Evolutionary conservation across 1,140 invertebrate genomes (phyloP), one percentile per base, ranked within the genome.

Genomic region (Drosophila asahinai): DNA sequence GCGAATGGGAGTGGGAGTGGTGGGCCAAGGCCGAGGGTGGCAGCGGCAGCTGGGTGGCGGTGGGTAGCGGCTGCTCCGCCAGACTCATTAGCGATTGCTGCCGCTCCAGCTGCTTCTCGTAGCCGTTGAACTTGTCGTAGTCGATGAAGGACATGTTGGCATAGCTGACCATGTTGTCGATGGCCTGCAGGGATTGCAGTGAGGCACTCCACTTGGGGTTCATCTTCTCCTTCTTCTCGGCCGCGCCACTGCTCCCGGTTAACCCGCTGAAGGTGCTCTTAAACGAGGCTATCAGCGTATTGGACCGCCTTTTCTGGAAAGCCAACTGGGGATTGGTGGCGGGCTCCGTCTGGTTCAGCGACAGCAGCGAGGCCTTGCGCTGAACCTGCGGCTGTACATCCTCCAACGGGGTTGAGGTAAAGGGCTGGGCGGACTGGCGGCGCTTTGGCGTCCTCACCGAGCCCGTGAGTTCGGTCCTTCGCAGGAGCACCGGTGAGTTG

Each of bases 91-190:
- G 45, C 5, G 91, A 93, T 9, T 91, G 84, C 61, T 91, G 90
- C 3, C 83, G 81, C 49, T 93, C 91, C 71, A 93, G 65, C 48
- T 93, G 86, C 66, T 92, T 91, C 64, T 93, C 92, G 22, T 93
- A 93, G 40, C 77, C 83, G 36, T 93, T 93, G 57, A 93, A 93
- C 68, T 93, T 93, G 67, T 93, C 92, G 45, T 93, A 93, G 65
- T 93, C 91, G 14, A 93, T 93, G 61, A 93, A 93, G 38, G 89
- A 92, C 86, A 93, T 87, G 58, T 93, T 93, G 60, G 91, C 86
- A 77, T 93, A 93, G 60, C 91, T 93, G 36, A 93, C 92, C 92
- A 93, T 93, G 54, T 93, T 92, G 49, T 93, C 92, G 43, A 93
- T 92, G 36, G 92, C 92, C 61, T 93, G 92, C 72, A 93, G 57